Evolutionary conservation across 2,113 vertebrate genomes (phyloP).

Genomic region (Misgurnus anguillicaudatus): DNA sequence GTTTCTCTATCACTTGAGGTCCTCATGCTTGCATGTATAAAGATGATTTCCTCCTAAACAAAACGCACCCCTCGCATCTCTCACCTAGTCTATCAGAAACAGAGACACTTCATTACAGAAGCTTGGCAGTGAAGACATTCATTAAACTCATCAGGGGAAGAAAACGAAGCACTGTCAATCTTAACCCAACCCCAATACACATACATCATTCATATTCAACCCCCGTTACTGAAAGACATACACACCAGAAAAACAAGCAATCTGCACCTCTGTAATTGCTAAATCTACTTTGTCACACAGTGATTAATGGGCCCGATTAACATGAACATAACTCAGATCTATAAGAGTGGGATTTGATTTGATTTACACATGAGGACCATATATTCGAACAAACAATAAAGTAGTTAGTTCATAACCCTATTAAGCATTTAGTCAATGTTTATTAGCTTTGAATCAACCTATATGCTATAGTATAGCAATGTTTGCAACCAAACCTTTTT

Average conservation of each 20-base stretch:
- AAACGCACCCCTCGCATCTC: not conserved
- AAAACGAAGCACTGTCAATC: slow-evolving; percentile 16
- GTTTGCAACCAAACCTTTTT: no score
- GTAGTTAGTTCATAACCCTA: not conserved
- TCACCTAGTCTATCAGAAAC: slow-evolving; percentile 7
- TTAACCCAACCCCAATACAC: not conserved
- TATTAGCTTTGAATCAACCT: no score
- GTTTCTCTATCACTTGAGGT: slow-evolving; percentile 28
- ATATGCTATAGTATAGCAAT: no score
- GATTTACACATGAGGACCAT: not conserved
- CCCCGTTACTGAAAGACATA: not conserved
- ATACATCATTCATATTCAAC: not conserved
- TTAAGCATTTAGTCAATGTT: no score
- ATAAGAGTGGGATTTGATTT: slow-evolving; percentile 1
- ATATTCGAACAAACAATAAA: not conserved
- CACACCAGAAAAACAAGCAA: not conserved
- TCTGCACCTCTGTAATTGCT: not conserved
- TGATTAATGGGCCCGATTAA: not conserved
- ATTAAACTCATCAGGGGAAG: slow-evolving; percentile 42
- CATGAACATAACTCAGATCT: not conserved
- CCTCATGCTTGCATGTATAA: not conserved
- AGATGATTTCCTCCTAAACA: not conserved
- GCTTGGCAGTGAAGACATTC: slow-evolving; percentile 29
- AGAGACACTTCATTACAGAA: slow-evolving; percentile 28
- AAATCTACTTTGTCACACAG: slow-evolving; percentile 13